A percentile compares a stretch with the other conserved stretches of the same genome.
Evolutionary conservation across 2,888 invertebrate species (phyloP).

Genomic region (Macrophya alboannulata): DNA sequence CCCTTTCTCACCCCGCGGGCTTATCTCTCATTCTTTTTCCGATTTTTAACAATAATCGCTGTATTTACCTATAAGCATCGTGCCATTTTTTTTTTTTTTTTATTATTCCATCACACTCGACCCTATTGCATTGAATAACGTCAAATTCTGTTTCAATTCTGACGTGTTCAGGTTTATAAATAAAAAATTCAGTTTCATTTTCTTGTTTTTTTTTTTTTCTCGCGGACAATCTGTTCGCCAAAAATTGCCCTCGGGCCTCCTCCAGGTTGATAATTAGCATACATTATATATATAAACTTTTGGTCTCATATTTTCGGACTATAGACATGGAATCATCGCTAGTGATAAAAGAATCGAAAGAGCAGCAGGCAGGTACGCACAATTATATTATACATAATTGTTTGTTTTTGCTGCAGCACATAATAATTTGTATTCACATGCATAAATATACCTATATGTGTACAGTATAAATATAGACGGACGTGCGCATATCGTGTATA

Average conservation of each 20-base stretch:
- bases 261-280: background rate
- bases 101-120: slow-evolving; percentile 26
- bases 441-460: background rate
- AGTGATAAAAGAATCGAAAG: background rate
- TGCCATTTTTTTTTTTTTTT: background rate
- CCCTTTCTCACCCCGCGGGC: background rate
- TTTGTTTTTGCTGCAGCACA: slow-evolving; percentile 24
- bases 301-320: background rate
- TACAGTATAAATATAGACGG: background rate
- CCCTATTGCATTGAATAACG: background rate
- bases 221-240: background rate
- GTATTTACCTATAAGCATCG: background rate
- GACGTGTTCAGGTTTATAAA: background rate
- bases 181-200: background rate
- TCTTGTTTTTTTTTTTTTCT: background rate
- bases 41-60: slow-evolving; percentile 21
- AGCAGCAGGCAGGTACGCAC: background rate
- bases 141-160: background rate
- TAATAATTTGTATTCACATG: slow-evolving; percentile 38
- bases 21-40: slow-evolving; percentile 17
- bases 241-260: background rate
- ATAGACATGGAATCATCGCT: background rate
- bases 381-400: background rate
- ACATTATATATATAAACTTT: background rate
- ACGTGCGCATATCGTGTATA: background rate